Evolutionary conservation across 2,797 vertebrate species (phyloP), one percentile per base, ranked within the genome.

Genomic region (Enteromius anoplus): DNA sequence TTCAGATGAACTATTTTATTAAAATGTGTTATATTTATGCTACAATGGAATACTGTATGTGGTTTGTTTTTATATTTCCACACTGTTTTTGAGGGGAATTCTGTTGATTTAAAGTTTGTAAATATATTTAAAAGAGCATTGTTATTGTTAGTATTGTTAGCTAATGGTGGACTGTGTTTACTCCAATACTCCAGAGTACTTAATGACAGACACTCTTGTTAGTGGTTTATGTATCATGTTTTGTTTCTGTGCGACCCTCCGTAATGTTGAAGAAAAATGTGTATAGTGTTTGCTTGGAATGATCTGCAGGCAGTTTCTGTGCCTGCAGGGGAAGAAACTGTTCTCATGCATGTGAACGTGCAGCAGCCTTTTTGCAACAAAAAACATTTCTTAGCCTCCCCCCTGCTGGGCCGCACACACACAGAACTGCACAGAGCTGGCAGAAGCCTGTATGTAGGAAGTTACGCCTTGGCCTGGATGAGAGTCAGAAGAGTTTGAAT

Each of bases 391-490:
- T 29, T 17, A 49, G 51, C 73, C 21, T 62, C 69, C 47, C 66
- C 21, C 58, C 65, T 81, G 51, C 23, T 75, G 53, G 51, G 71
- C 40, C 37, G 69, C 34, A 45, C 62, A 66, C 62, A 60, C 26
- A 29, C 64, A 81, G 51, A 75, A 51, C 47, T 3, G 47, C 26
- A n/a, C 70, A 75, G 47, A 53, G 34, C 49, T 75, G 76, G 78
- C 83, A 68, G 40, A 80, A 47, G 70, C 51, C 45, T 70, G 53
- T 51, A 64, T 40, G 73, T 82, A 45, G 62, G 60, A 83, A 83
- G 75, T 70, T 69, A 10, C 21, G 14, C 34, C 81, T 75, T 60
- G 51, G 81, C 64, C 49, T 82, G 69, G 69, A 65, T 71, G 37
- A 58, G 14, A 78, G 15, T 53, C 19, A 69, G 79, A 49, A 45